A percentile compares a stretch with the other conserved stretches of the same genome.
Conservation (phyloP, 2,113 vertebrate species). For the Pygoscelis antarcticus region DNA sequence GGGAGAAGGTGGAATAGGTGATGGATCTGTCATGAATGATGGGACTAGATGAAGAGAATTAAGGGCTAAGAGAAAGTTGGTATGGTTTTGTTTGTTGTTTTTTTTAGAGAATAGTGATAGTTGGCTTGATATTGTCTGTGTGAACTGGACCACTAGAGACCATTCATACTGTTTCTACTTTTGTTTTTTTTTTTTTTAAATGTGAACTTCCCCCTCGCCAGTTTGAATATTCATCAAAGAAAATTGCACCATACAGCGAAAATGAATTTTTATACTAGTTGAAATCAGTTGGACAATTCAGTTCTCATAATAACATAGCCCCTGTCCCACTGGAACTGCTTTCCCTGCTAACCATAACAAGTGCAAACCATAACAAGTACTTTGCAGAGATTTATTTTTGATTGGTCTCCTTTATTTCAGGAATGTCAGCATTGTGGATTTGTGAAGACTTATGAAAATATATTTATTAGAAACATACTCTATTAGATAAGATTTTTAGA, state of each 20-base stretch:
- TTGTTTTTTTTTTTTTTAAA: background rate
- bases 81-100: background rate
- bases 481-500: background rate
- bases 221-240: background rate
- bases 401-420: background rate
- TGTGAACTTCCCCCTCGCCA: rapidly evolving
- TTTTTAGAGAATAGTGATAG: background rate
- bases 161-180: background rate
- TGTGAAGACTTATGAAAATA: background rate
- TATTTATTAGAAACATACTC: constrained; percentile 27
- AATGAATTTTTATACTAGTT: background rate
- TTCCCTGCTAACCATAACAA: background rate
- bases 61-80: background rate
- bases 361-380: background rate
- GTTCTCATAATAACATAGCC: background rate
- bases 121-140: background rate
- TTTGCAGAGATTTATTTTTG: background rate
- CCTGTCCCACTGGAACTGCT: background rate
- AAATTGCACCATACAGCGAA: rapidly evolving
- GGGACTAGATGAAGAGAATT: background rate
- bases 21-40: background rate
- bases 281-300: background rate
- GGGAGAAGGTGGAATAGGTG: background rate
- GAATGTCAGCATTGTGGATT: background rate
- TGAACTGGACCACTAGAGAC: background rate